Evolutionary conservation across 2,888 invertebrate genomes (phyloP).

Genomic region (Thyatira batis): DNA sequence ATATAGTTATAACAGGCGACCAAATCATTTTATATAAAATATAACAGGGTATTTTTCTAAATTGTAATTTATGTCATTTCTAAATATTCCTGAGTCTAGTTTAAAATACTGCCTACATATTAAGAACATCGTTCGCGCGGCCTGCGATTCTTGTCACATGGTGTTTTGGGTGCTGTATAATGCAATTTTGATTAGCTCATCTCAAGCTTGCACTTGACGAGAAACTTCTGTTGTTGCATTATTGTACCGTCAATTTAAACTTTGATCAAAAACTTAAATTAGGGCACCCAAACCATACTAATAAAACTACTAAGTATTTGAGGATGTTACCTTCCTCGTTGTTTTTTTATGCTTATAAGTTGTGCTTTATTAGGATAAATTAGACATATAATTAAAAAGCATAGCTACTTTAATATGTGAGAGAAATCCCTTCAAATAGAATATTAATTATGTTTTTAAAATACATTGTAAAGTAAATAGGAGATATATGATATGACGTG

Average conservation of each 20-base stretch:
- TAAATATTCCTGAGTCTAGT: constrained; percentile 9
- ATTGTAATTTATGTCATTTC: neutral
- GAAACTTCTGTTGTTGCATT: constrained; percentile 23
- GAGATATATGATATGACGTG: constrained; percentile 18
- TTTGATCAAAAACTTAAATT: neutral
- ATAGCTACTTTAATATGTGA: neutral
- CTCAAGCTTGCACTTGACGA: constrained; percentile 45
- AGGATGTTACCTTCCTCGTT: no score
- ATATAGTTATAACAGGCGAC: no score
- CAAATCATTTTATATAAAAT: no score
- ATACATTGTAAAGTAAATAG: constrained; percentile 1
- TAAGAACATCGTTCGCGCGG: constrained; percentile 26
- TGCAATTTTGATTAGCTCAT: constrained; percentile 70
- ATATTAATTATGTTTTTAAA: constrained; percentile 15
- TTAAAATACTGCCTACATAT: constrained; percentile 25
- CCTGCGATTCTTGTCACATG: constrained; percentile 53
- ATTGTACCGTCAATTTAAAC: neutral
- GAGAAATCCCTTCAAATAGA: constrained; percentile 2
- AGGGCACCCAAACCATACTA: no score
- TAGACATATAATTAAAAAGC: no score
- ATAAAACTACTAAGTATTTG: no score
- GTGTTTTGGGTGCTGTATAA: constrained; percentile 54
- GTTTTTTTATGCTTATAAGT: no score
- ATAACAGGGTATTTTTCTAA: no score
- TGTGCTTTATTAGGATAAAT: no score